phyloP scores from a whole-genome alignment of 1,140 invertebrate genomes.

The Dryas iulia region DNA sequence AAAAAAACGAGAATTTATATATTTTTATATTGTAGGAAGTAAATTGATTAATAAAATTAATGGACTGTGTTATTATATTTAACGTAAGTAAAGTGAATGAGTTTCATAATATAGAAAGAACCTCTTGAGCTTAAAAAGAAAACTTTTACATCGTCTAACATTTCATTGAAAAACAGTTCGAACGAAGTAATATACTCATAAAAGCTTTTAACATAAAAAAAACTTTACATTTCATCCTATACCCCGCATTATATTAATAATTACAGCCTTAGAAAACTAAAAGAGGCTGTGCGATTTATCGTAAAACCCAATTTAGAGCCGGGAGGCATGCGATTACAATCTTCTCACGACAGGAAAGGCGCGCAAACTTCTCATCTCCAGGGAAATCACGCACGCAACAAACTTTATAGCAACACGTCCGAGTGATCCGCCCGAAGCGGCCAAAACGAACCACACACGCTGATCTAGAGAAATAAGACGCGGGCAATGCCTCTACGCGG shows the following conservation, averaged over 20 bases:
- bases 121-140: background rate
- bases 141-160: background rate
- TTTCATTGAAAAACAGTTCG: background rate
- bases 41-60: background rate
- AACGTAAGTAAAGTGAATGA: background rate
- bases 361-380: constrained; percentile 78
- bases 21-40: background rate
- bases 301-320: constrained; percentile 76
- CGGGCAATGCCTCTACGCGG: constrained; percentile 72
- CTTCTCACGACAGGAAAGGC: constrained; percentile 78
- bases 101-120: background rate
- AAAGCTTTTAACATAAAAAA: background rate
- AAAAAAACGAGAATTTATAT: background rate
- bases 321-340: constrained; percentile 78
- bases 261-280: constrained; percentile 68
- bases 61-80: background rate
- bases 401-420: constrained; percentile 79
- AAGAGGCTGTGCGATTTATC: constrained; percentile 74
- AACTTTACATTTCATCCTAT: background rate
- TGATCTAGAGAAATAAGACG: constrained; percentile 65
- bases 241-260: constrained; percentile 35
- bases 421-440: constrained; percentile 69
- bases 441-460: constrained; percentile 62
- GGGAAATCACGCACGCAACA: constrained; percentile 80
- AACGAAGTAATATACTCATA: background rate